phyloP scores from a whole-genome alignment of 1,140 invertebrate genomes.

The Drosophila sechellia region DNA sequence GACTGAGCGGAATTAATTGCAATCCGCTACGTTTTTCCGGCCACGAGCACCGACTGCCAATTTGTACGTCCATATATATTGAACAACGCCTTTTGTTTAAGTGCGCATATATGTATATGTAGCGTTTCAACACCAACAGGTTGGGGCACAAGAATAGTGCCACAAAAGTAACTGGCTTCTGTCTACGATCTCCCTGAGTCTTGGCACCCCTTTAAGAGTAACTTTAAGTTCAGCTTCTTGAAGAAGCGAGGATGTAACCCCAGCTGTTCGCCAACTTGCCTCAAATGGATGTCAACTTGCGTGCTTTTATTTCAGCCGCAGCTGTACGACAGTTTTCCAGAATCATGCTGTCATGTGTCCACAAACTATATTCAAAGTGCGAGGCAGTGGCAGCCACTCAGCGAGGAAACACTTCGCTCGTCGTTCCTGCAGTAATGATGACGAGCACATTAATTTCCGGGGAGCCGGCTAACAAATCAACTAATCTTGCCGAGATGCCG shows the following conservation, averaged over 20 bases:
- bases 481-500: slow-evolving; percentile 19
- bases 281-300: background rate
- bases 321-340: background rate
- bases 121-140: background rate
- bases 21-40: slow-evolving; percentile 78
- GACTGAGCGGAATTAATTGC: slow-evolving; percentile 80
- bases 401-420: background rate
- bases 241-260: too few species aligned
- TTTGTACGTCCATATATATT: slow-evolving; percentile 12
- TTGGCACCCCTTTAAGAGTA: background rate
- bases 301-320: background rate
- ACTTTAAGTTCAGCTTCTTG: too few species aligned
- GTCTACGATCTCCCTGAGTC: background rate
- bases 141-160: background rate
- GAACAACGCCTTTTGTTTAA: slow-evolving; percentile 14
- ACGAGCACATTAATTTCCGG: slow-evolving; percentile 31
- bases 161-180: background rate
- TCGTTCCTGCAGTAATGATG: slow-evolving; percentile 18
- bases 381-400: slow-evolving; percentile 1
- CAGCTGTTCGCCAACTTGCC: background rate
- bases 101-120: background rate
- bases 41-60: slow-evolving; percentile 29
- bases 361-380: slow-evolving; percentile 20
- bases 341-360: slow-evolving; percentile 15
- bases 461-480: slow-evolving; percentile 12